These are phyloP conservation scores for Sebastolobus altivelis DNA, from an alignment of 2,797 vertebrate genomes.

Conservation along the genomic window DNA sequence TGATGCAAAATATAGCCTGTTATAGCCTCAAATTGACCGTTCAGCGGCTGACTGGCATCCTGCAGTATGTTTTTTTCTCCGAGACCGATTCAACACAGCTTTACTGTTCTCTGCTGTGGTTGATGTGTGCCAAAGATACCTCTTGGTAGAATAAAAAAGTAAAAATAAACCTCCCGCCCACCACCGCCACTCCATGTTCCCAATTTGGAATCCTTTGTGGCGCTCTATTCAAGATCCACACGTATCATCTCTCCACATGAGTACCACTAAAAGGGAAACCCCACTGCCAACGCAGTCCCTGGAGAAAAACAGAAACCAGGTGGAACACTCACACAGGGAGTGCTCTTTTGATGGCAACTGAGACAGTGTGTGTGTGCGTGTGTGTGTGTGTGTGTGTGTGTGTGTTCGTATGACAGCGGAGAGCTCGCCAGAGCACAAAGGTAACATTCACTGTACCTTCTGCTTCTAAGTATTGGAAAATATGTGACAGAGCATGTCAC, in stretches of 20 bases:
- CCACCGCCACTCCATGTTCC: constrained; percentile 46
- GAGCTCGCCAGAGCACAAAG: constrained; percentile 72
- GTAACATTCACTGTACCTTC: constrained; percentile 72
- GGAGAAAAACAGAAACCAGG: constrained; percentile 82
- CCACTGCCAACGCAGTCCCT: constrained; percentile 57
- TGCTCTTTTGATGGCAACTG: constrained; percentile 67
- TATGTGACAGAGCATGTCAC: constrained; percentile 66
- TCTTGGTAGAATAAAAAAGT: constrained; percentile 53
- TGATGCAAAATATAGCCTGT: background rate
- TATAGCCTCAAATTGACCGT: background rate
- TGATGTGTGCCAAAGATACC: constrained; percentile 59
- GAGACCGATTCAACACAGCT: constrained; percentile 10
- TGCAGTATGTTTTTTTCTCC: background rate
- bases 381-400: constrained; percentile 22
- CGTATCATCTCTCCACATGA: constrained; percentile 84
- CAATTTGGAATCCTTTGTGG: constrained; percentile 80
- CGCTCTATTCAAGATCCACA: constrained; percentile 83
- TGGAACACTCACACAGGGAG: constrained; percentile 76
- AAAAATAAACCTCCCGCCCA: constrained; percentile 73
- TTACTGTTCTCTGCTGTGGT: constrained; percentile 24
- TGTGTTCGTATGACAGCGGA: constrained; percentile 48
- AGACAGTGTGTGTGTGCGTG: constrained; percentile 7
- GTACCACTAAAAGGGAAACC: constrained; percentile 78
- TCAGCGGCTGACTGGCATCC: background rate
- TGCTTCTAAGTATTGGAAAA: constrained; percentile 70